Base-by-base conservation (phyloP, 2,888 invertebrate genomes). In the Carabus problematicus region DNA sequence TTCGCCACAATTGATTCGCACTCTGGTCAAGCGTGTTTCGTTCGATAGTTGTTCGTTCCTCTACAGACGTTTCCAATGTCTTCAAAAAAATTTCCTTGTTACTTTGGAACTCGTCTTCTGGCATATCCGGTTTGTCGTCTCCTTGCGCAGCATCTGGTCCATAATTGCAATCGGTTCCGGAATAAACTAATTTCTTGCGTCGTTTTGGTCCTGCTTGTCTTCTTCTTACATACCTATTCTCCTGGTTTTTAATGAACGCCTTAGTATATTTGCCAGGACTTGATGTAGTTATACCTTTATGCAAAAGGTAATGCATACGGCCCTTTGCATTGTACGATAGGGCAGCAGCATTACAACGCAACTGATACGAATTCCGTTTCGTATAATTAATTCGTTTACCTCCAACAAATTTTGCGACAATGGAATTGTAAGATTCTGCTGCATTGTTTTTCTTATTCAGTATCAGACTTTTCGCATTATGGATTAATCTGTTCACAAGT, bases 371-470 rank as follows among this genome's bases (percentile, higher is more conserved):
- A 14, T 41, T 18, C 0, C 41, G 54, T 16, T 42, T 8, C 3
- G 66, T 18, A 42, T 45, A 66, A 58, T 43, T 42, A 11, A 66
- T 12, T n/a, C 66, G 45, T 29, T 58, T 66, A 6, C 58, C 43
- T 3, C 58, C 58, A 16, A 66, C 47, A 58, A 58, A 47, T 47
- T 66, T 66, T 1, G 66, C 47, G 2, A 66, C 56, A n/a, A 56
- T 47, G 1, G 66, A 58, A 39, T 66, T 66, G n/a, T 64, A 64
- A 19, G 59, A n/a, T 60, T 67, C 67, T 4, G 67, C 67, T 6
- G 49, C 1, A 60, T 67, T 67, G 47, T 60, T 67, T 11, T 59
- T 67, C 1, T 59, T 41, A 11, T 59, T 59, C 8, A 52, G 54
- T n/a, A 58, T 58, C 8, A 66, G 19, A n/a, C 58, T 66, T 29